phyloP scores from a whole-genome alignment of 2,797 vertebrate genomes.

The Bradypodion ventrale region DNA sequence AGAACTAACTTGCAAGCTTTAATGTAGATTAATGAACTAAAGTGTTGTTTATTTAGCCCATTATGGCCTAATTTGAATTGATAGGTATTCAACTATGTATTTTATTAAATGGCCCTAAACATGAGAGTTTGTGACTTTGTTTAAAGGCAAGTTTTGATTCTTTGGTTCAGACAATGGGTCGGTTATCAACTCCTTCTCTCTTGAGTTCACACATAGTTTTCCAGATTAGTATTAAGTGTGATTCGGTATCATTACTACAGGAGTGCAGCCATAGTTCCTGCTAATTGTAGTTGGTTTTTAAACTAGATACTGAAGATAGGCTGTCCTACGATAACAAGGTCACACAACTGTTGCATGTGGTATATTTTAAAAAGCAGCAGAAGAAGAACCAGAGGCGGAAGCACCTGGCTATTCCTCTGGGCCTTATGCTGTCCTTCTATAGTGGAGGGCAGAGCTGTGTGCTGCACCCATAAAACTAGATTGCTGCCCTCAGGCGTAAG shows the following conservation, averaged over 20 bases:
- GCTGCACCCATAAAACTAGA: no score
- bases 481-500: no score
- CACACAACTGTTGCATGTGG: neutral
- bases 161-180: neutral
- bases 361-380: no score
- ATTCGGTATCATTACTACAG: neutral
- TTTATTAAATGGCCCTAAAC: neutral
- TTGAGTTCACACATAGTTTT: neutral
- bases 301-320: neutral
- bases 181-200: neutral
- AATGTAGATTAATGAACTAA: neutral
- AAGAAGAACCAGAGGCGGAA: neutral
- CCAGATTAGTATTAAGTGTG: neutral
- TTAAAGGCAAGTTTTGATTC: neutral
- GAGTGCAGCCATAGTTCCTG: neutral
- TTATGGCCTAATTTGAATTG: neutral
- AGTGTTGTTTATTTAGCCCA: neutral
- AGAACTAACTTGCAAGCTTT: neutral
- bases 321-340: neutral
- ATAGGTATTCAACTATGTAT: neutral
- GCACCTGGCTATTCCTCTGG: neutral
- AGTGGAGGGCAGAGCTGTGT: neutral
- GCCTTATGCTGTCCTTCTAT: neutral
- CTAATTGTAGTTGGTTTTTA: neutral
- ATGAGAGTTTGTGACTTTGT: neutral